Evolutionary conservation across 2,888 invertebrate species (phyloP), one percentile per base, ranked within the genome.

Genomic region (Gymnosoma rotundatum): DNA sequence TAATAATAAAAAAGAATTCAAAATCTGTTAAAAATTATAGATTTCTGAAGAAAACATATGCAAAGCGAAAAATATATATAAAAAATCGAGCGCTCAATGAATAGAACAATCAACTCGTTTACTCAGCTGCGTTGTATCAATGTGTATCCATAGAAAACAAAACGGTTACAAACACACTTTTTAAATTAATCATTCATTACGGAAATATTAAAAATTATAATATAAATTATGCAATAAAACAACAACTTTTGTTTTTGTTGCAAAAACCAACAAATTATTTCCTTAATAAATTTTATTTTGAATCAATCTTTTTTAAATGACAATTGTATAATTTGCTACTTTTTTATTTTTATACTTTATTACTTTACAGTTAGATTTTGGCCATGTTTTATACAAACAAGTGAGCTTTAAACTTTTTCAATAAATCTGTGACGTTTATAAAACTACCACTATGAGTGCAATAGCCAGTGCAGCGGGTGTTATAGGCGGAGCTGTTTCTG

Each of bases 401-500:
- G 4, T 73, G 63, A 73, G n/a, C 18, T 18, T 36, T 2, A 42
- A 54, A 21, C 12, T 21, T 18, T n/a, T 16, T 10, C 6, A 14
- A 4, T 4, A 14, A 12, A 48, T 48, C 12, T 2, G 12, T 42
- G 2, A 12, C 42, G 42, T 42, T 48, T 48, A 48, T 48, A 16
- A 16, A 48, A 12, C n/a, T 3, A 45, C 1, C 10, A 92, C 91
- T 87, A 95, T 95, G 95, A 95, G 95, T 91, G 93, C 94, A 78
- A 93, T 95, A 91, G 94, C 95, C 88, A 94, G 93, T 83, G 94
- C 94, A 78, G 94, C 95, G 2, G 94, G 94, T 87, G 95, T 95
- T 54, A 92, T 96, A 86, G 94, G 95, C 0, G 95, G 95, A 66
- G 94, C 95, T 18, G 95, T 95, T 50, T 94, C 94, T 66, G 95